Percentiles rank a stretch among this genome's conserved stretches.
phyloP scores from a whole-genome alignment of 2,113 vertebrate genomes.

The Menura novaehollandiae region DNA sequence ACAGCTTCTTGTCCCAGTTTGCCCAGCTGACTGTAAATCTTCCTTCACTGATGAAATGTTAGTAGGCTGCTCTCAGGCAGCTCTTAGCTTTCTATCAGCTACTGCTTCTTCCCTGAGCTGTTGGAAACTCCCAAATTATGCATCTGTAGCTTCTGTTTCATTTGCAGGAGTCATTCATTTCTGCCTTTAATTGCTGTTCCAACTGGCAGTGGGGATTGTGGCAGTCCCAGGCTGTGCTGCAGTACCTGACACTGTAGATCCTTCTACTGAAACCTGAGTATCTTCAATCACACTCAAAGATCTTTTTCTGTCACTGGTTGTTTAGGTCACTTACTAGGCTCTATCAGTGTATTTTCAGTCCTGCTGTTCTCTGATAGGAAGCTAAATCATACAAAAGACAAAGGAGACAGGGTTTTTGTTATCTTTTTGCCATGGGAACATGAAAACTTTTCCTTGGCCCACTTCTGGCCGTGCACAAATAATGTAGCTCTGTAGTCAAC shows the following conservation, averaged over 20 bases:
- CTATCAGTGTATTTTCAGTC: not conserved
- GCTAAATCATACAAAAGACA: not conserved
- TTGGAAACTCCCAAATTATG: constrained; percentile 5
- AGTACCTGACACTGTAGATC: not conserved
- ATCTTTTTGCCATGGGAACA: not conserved
- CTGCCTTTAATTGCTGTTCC: constrained; percentile 13
- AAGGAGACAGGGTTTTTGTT: not conserved
- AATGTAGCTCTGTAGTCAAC: not conserved
- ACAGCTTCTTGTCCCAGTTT: not conserved
- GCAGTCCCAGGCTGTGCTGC: not conserved
- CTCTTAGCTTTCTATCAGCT: not conserved
- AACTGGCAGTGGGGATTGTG: not conserved
- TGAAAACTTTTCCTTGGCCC: not conserved
- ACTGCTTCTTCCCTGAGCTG: constrained; percentile 1
- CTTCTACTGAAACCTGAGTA: not conserved
- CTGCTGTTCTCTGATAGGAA: not conserved
- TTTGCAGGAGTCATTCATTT: not conserved
- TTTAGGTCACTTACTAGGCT: not conserved
- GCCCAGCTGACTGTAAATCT: not conserved
- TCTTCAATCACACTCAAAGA: not conserved
- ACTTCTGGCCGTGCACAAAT: not conserved
- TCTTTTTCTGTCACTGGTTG: not conserved
- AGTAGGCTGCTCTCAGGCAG: not conserved
- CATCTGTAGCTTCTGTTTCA: not conserved
- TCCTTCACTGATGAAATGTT: not conserved